Conservation (phyloP, 2,797 vertebrate genomes). For the Spinibarbus caldwelli region DNA sequence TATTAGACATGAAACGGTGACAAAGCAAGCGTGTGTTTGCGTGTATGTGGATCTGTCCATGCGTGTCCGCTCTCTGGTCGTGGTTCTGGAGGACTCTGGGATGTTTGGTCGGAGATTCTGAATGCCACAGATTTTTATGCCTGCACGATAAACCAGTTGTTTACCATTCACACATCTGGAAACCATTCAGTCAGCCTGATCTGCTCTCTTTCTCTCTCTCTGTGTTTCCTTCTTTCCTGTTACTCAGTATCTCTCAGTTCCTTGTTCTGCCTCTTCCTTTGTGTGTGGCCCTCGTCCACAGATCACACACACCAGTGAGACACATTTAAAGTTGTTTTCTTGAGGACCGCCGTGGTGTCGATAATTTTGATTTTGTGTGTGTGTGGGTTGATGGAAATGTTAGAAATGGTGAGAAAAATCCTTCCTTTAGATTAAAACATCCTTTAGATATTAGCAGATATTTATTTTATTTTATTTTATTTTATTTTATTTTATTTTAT, state of each 20-base stretch:
- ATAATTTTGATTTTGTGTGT: constrained; percentile 4
- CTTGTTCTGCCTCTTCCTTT: constrained; percentile 25
- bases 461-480: too few relatives aligned
- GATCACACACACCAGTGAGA: constrained; percentile 16
- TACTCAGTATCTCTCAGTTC: not conserved
- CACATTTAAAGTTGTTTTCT: not conserved
- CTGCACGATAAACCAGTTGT: constrained; percentile 77
- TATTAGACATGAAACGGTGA: not conserved
- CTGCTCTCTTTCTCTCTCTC: not conserved
- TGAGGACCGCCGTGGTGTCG: not conserved
- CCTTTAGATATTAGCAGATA: not conserved
- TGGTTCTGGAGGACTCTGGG: constrained; percentile 40
- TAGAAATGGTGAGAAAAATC: not conserved
- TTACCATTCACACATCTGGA: constrained; percentile 82
- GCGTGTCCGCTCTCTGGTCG: constrained; percentile 14
- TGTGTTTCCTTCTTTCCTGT: constrained; percentile 17
- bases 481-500: too few relatives aligned
- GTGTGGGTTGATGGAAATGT: not conserved
- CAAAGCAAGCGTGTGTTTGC: not conserved
- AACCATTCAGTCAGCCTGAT: constrained; percentile 70
- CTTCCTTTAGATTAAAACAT: not conserved
- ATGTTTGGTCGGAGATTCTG: constrained; percentile 60
- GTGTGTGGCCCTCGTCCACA: constrained; percentile 16
- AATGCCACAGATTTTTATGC: constrained; percentile 75
- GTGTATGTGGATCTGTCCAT: not conserved